These are phyloP conservation scores for Caprella mutica DNA, from an alignment of 2,888 invertebrate species.

Conservation along the genomic window DNA sequence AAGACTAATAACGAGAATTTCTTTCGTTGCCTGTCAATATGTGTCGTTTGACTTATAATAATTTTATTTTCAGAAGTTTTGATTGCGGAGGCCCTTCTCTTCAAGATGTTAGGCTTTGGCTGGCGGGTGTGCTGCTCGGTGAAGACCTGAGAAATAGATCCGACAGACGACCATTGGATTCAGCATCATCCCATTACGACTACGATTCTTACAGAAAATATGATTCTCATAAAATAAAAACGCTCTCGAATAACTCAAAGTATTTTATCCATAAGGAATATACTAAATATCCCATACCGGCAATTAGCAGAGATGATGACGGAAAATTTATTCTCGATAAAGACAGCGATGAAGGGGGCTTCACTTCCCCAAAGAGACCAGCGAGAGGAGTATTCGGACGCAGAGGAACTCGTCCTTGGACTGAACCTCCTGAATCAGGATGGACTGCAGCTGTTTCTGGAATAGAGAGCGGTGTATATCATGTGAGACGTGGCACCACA, in stretches of 20 bases:
- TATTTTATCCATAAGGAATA: slow-evolving; percentile 31
- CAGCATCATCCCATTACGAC: background rate
- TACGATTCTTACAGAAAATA: slow-evolving; percentile 22
- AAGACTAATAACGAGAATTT: too few species aligned
- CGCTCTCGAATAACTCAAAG: slow-evolving; percentile 20
- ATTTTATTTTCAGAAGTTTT: too few species aligned
- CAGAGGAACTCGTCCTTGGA: background rate
- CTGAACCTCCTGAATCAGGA: background rate
- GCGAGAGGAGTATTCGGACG: slow-evolving; percentile 19
- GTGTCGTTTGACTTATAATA: too few species aligned
- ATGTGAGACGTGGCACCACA: slow-evolving; percentile 29
- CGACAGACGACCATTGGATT: slow-evolving; percentile 24
- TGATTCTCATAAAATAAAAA: slow-evolving; percentile 20
- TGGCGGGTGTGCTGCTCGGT: slow-evolving; percentile 24
- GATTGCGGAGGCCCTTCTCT: too few species aligned
- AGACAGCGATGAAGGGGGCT: slow-evolving; percentile 42
- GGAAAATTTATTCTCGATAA: slow-evolving; percentile 57
- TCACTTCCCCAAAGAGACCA: slow-evolving; percentile 32
- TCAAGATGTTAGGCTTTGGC: slow-evolving; percentile 25
- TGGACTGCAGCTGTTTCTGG: slow-evolving; percentile 8
- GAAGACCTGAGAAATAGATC: slow-evolving; percentile 23
- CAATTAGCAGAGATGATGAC: slow-evolving; percentile 61
- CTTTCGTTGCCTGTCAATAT: too few species aligned
- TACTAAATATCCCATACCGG: slow-evolving; percentile 46
- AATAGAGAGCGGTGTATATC: slow-evolving; percentile 32